Base-by-base conservation (phyloP, 2,888 invertebrate genomes). In the Lithophane semibrunnea region DNA sequence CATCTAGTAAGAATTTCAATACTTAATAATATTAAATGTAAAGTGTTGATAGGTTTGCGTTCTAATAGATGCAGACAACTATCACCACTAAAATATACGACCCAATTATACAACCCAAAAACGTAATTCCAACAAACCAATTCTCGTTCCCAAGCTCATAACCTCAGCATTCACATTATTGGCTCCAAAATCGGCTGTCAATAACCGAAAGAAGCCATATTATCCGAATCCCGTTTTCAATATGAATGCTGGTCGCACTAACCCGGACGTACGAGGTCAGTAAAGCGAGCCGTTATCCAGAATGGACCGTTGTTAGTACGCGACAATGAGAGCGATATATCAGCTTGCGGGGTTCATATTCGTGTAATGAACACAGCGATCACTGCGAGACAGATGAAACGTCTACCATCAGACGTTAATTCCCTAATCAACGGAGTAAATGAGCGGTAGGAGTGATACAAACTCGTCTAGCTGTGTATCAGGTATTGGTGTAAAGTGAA, bases 251-350 rank as follows among this genome's bases (percentile, higher is more conserved):
- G 80, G 88, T 49, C 71, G 72, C 84, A 78, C 73, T 76, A 70
- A 42, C 60, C 77, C 79, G 83, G 92, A 92, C 89, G 91, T 91
- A 91, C 89, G 90, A 88, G 93, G 92, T 93, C 94, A 93, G 91
- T 93, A 91, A 90, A 90, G 91, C 90, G 90, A 88, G 91, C 92
- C 93, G 94, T 95, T 95, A 94, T 90, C 92, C 90, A 92, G 91
- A 95, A 94, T 93, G 93, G 92, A 92, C 93, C 91, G 93, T 92
- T 94, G 95, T 95, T 94, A 95, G 94, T 93, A 91, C 89, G 91
- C 92, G 92, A 95, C 95, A 95, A 95, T 95, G 95, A 94, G 92
- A 87, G 89, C 91, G 64, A 94, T 95, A 94, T 92, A 94, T 95
- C 94, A 95, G 91, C 88, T 86, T 86, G 90, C 75, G 91, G 91